Evolutionary conservation across 2,888 invertebrate genomes (phyloP).

Genomic region (Calephelis perditalis): DNA sequence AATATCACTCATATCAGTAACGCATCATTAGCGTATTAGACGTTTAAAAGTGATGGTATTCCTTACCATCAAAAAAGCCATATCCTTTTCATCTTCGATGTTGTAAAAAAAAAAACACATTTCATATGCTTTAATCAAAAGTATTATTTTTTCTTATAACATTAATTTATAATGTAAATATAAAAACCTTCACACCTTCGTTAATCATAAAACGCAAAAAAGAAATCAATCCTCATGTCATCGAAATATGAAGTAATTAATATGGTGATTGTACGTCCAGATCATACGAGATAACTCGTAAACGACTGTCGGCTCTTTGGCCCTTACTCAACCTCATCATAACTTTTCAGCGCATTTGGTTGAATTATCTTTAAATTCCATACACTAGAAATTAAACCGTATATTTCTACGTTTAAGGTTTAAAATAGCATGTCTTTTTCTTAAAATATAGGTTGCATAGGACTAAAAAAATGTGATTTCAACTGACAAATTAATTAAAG

Average conservation of each 20-base stretch:
- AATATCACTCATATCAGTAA: too few species aligned
- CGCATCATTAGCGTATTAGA: too few species aligned
- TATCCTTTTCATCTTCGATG: too few species aligned
- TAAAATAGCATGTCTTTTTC: slow-evolving; percentile 13
- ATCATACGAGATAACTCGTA: slow-evolving; percentile 55
- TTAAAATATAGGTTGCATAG: slow-evolving; percentile 26
- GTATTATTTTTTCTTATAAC: neutral
- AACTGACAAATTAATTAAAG: slow-evolving; percentile 64
- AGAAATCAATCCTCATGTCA: slow-evolving; percentile 32
- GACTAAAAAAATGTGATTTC: slow-evolving; percentile 34
- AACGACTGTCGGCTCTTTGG: slow-evolving; percentile 42
- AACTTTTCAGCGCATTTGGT: slow-evolving; percentile 41
- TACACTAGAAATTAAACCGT: slow-evolving; percentile 20
- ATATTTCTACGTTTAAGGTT: slow-evolving; percentile 10
- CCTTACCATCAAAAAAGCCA: too few species aligned
- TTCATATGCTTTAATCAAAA: too few species aligned
- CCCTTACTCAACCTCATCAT: slow-evolving; percentile 39
- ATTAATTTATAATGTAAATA: slow-evolving; percentile 2
- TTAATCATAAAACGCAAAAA: slow-evolving; percentile 24
- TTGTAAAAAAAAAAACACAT: too few species aligned
- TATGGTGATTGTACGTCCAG: slow-evolving; percentile 62
- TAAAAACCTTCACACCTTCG: slow-evolving; percentile 28
- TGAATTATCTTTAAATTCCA: slow-evolving; percentile 28
- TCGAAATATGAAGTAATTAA: slow-evolving; percentile 59
- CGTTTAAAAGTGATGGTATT: too few species aligned